These are phyloP conservation scores for Ochropacha duplaris DNA, from an alignment of 2,888 invertebrate genomes.

Conservation along the genomic window DNA sequence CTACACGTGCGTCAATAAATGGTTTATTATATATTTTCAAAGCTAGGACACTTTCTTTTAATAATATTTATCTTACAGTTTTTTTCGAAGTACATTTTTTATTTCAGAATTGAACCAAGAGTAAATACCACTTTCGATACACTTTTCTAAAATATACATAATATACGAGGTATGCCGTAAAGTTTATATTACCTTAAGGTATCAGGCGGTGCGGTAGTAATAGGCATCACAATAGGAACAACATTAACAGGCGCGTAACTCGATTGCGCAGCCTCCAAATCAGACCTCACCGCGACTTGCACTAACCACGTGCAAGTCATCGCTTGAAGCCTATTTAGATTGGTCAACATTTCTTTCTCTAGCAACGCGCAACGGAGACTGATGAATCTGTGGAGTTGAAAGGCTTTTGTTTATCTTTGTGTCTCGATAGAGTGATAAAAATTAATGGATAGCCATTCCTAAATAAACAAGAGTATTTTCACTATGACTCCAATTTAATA, in stretches of 20 bases:
- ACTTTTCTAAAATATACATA: background rate
- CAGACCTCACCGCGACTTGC: constrained; percentile 87
- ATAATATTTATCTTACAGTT: too few species aligned
- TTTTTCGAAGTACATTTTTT: too few species aligned
- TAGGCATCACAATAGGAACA: constrained; percentile 83
- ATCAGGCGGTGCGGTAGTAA: constrained; percentile 85
- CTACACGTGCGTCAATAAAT: too few species aligned
- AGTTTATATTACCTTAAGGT: constrained; percentile 82
- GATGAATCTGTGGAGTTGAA: constrained; percentile 80
- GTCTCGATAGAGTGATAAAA: too few species aligned
- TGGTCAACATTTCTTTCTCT: constrained; percentile 87
- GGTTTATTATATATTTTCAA: too few species aligned
- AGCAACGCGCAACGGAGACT: constrained; percentile 89
- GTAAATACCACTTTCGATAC: background rate
- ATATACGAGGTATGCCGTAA: background rate
- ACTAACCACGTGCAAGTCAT: constrained; percentile 93
- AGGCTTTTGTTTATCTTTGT: too few species aligned
- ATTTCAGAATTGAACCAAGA: too few species aligned
- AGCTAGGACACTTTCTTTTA: too few species aligned
- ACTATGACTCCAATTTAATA: too few species aligned
- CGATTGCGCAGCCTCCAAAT: constrained; percentile 49
- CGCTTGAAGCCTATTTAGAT: constrained; percentile 89
- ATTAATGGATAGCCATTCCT: too few species aligned
- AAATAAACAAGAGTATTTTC: too few species aligned
- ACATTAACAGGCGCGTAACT: constrained; percentile 85